These are phyloP conservation scores for Orientallactaga sibirica DNA, from an alignment of 2,797 vertebrate genomes.

Conservation along the genomic window DNA sequence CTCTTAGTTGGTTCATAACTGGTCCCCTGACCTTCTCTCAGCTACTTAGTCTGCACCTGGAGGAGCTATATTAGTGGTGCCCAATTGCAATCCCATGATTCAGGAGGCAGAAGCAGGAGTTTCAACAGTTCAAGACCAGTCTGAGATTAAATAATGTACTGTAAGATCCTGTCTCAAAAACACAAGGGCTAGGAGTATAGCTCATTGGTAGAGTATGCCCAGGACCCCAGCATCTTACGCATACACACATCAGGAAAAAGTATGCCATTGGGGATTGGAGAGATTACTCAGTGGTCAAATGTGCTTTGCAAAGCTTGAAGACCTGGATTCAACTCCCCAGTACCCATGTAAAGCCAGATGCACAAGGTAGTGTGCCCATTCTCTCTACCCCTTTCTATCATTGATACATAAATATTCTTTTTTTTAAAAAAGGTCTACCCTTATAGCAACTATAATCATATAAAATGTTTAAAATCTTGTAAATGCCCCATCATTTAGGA, in stretches of 20 bases:
- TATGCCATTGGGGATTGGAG: no score
- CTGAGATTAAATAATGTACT: not conserved
- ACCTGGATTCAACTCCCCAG: no score
- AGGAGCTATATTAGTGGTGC: not conserved
- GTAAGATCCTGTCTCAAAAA: not conserved
- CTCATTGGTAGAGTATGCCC: not conserved
- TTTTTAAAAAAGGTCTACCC: not conserved
- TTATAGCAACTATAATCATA: not conserved
- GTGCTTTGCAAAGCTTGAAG: no score
- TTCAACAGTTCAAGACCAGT: not conserved
- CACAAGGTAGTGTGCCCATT: no score
- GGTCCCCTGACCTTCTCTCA: not conserved
- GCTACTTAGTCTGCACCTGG: not conserved
- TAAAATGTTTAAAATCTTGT: constrained; percentile 15
- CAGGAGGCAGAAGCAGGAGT: not conserved
- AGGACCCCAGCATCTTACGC: not conserved
- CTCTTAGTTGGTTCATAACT: not conserved
- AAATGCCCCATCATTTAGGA: not conserved
- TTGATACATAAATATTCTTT: no score
- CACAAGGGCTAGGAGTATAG: not conserved
- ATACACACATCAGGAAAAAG: no score
- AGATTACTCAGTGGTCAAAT: no score
- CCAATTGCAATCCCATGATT: not conserved
- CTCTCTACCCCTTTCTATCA: no score
- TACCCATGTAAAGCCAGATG: no score